These are phyloP conservation scores for Ichneumon xanthorius DNA, from an alignment of 2,888 invertebrate genomes.

Conservation along the genomic window DNA sequence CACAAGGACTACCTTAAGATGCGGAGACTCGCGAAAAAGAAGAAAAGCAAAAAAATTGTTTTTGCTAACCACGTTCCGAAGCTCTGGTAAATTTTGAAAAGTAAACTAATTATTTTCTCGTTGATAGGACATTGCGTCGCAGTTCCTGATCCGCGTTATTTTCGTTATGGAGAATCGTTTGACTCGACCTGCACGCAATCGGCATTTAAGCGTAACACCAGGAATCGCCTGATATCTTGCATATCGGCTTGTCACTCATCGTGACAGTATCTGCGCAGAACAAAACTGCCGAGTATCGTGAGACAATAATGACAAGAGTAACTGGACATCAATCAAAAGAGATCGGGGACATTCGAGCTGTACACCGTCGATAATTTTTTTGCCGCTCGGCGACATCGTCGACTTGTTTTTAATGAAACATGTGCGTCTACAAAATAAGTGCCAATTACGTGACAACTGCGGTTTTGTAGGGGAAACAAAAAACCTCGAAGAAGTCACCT, in stretches of 20 bases:
- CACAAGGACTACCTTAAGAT: no score
- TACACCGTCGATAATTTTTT: neutral
- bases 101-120: neutral
- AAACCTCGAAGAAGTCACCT: neutral
- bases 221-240: neutral
- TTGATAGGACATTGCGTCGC: neutral
- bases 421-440: neutral
- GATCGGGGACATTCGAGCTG: neutral
- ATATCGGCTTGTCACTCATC: neutral
- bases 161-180: neutral
- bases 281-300: neutral
- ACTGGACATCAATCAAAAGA: neutral
- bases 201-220: neutral
- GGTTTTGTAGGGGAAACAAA: neutral
- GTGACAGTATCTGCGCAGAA: neutral
- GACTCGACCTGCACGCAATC: neutral
- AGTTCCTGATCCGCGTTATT: neutral
- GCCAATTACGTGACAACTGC: neutral
- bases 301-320: conserved; percentile 2
- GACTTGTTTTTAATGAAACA: neutral
- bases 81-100: neutral
- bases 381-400: neutral
- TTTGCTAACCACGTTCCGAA: neutral
- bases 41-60: neutral
- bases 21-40: neutral